Percentiles rank a stretch among this genome's conserved stretches.
These are phyloP conservation scores for Sciurus niger DNA, from an alignment of 2,113 vertebrate genomes.

Conservation along the genomic window DNA sequence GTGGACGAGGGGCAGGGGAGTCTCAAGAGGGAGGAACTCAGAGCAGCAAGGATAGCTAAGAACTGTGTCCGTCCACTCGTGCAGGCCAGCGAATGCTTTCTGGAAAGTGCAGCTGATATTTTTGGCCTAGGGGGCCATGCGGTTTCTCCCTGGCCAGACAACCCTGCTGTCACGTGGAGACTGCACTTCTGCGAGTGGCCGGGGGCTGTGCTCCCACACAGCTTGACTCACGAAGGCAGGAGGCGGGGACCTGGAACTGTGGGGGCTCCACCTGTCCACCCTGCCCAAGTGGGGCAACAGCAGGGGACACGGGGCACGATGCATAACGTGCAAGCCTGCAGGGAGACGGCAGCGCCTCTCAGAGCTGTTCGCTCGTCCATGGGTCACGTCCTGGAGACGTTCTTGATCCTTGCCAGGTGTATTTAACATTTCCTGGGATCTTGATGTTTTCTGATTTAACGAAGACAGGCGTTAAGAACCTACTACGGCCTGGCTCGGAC, in stretches of 20 bases:
- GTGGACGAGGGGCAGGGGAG: not conserved
- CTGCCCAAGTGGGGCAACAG: too few relatives aligned
- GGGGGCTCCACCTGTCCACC: not conserved
- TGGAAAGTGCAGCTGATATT: not conserved
- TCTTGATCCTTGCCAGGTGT: not conserved
- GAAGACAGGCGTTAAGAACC: not conserved
- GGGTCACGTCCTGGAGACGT: not conserved
- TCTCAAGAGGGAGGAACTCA: not conserved
- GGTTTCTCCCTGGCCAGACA: not conserved
- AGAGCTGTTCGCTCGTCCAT: not conserved
- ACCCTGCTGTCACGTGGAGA: not conserved
- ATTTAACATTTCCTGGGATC: not conserved
- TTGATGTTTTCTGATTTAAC: not conserved
- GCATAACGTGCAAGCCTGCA: too few relatives aligned
- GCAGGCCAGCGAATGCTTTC: not conserved
- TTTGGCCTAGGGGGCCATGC: not conserved
- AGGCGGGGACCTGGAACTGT: not conserved
- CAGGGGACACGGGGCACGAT: too few relatives aligned
- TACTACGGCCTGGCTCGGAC: fast-evolving
- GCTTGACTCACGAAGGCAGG: not conserved
- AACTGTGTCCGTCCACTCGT: not conserved
- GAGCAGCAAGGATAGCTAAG: too few relatives aligned
- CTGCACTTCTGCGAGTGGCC: too few relatives aligned
- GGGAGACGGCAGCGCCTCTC: too few relatives aligned
- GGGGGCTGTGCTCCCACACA: not conserved